Conservation (phyloP, 2,797 vertebrate species). For the Dicrostonyx torquatus region DNA sequence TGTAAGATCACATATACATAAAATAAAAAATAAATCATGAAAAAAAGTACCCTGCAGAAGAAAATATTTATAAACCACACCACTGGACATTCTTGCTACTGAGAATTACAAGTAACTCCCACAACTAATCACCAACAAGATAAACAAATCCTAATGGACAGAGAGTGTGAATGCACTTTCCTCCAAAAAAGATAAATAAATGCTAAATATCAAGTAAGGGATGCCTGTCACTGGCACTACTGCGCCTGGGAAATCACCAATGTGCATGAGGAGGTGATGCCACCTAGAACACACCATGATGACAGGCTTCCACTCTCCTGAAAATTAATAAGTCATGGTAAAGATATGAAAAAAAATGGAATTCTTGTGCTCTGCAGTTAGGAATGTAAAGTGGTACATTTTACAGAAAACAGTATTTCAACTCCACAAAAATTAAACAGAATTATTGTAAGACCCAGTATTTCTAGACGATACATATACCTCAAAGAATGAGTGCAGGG, state of each 20-base stretch:
- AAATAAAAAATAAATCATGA: background rate
- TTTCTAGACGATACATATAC: background rate
- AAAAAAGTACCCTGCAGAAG: background rate
- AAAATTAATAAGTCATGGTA: conserved; percentile 19
- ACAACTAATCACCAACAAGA: background rate
- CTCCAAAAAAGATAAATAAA: conserved; percentile 15
- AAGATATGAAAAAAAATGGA: background rate
- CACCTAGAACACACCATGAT: background rate
- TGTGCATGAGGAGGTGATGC: background rate
- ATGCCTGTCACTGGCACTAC: background rate
- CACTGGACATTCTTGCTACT: background rate
- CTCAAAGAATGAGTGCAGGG: background rate
- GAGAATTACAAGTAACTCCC: background rate
- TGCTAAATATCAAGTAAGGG: background rate
- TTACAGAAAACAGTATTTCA: background rate
- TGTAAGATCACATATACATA: background rate
- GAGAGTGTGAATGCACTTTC: background rate
- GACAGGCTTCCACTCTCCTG: background rate
- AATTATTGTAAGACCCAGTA: background rate
- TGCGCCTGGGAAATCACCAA: conserved; percentile 24
- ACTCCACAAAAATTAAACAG: conserved; percentile 11
- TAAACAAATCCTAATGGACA: background rate
- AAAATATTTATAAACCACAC: background rate
- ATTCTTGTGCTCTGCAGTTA: background rate
- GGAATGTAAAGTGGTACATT: conserved; percentile 15